Base-by-base conservation (phyloP, 2,797 vertebrate genomes). In the Pseudocheirus occidentalis region DNA sequence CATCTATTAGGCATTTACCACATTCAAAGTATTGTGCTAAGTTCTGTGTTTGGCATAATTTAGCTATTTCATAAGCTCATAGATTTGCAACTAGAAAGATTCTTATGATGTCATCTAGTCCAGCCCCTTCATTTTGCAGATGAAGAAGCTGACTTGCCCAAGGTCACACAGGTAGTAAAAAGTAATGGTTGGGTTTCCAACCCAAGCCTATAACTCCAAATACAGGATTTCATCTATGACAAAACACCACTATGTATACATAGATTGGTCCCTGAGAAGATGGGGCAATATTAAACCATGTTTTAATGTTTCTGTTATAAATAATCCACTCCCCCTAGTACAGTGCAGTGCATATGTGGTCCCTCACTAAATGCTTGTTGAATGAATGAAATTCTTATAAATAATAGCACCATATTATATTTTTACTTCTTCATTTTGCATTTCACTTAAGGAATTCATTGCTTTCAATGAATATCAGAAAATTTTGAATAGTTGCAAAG, bases 401-500 rank as follows among this genome's bases (percentile, higher is more conserved):
- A 40, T 27, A 73, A 16, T 55, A 73, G 29, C 55, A 50, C 58
- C 50, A 24, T 93, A 55, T 94, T 29, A 56, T 94, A 91, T 4
- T 29, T 73, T 95, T 92, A 93, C 13, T 96, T n/a, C 46, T 87
- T 93, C 57, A 93, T 28, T 57, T 95, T 95, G 87, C 55, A 73
- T 34, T 58, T 95, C 24, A 93, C 18, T 93, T 94, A 96, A 92
- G 54, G 93, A 52, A 40, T 87, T 93, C 28, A 55, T 92, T 92
- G 93, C 91, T 50, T 97, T 96, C 95, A 53, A 16, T 91, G 73
- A 97, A 31, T 96, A 95, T 90, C 55, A 90, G 29, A 94, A n/a
- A 94, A 56, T 58, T 56, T 55, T 89, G 90, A 94, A 93, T 96
- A 24, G 96, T 96, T 97, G 96, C 91, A 27, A 95, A 93, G 46